phyloP scores from a whole-genome alignment of 2,797 vertebrate genomes.

The Prionace glauca region DNA sequence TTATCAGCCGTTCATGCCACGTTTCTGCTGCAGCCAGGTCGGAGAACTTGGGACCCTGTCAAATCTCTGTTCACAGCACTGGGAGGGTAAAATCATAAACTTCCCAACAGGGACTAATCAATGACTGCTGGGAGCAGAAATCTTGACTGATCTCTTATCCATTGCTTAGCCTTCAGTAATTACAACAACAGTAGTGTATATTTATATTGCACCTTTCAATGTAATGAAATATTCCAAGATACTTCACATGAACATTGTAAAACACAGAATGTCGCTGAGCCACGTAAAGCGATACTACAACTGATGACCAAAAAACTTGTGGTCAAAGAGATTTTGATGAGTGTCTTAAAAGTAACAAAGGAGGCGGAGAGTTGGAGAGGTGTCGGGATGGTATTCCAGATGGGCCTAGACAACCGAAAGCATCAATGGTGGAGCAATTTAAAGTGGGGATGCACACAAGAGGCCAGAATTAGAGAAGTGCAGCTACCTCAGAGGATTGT shows the following conservation, averaged over 20 bases:
- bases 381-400: not conserved
- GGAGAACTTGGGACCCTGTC: no score
- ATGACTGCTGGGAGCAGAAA: not conserved
- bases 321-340: not conserved
- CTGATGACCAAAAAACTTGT: not conserved
- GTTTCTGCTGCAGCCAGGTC: no score
- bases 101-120: not conserved
- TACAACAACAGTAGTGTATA: not conserved
- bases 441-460: not conserved
- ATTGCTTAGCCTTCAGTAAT: not conserved
- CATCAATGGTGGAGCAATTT: not conserved
- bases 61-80: no score
- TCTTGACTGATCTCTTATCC: not conserved
- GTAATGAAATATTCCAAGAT: not conserved
- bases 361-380: not conserved
- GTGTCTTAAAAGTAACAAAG: not conserved
- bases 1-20: no score
- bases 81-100: no score
- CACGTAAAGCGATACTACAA: not conserved
- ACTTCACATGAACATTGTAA: not conserved
- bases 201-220: not conserved
- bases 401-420: not conserved
- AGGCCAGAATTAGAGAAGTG: not conserved
- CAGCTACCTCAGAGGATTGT: not conserved
- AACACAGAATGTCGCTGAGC: not conserved